Conservation (phyloP, 1,140 invertebrate species). For the Charaxes varanes region DNA sequence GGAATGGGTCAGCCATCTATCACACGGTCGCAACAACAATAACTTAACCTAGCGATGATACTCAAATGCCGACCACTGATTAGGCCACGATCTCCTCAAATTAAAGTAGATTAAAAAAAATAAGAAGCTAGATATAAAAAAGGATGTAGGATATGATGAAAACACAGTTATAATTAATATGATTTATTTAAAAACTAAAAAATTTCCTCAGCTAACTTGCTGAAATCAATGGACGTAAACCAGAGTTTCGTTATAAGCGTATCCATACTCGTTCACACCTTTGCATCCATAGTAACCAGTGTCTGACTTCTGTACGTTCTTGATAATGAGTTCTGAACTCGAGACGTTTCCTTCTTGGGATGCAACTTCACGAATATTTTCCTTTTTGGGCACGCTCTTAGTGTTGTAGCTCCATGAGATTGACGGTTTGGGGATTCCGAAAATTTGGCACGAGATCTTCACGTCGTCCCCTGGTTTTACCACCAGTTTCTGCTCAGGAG, state of each 20-base stretch:
- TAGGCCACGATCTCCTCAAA: too few relatives aligned
- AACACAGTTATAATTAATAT: too few relatives aligned
- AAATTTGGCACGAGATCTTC: conserved; percentile 33
- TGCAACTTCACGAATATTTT: too few relatives aligned
- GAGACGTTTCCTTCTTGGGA: conserved; percentile 13
- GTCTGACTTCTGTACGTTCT: conserved; percentile 28
- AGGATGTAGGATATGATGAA: too few relatives aligned
- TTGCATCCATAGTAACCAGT: conserved; percentile 49
- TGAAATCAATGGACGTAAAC: conserved; percentile 10
- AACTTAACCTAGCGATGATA: too few relatives aligned
- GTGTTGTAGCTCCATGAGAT: conserved; percentile 39
- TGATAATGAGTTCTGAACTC: conserved; percentile 31
- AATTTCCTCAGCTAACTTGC: too few relatives aligned
- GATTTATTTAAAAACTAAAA: too few relatives aligned
- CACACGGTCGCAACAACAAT: too few relatives aligned
- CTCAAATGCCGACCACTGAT: too few relatives aligned
- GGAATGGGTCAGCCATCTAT: too few relatives aligned
- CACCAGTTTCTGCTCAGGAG: conserved; percentile 18
- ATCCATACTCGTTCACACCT: conserved; percentile 32
- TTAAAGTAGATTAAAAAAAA: too few relatives aligned
- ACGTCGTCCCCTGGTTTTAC: conserved; percentile 33
- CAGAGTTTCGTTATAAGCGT: conserved; percentile 34
- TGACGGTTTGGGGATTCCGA: conserved; percentile 22
- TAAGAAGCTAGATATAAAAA: too few relatives aligned
- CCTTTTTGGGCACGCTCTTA: neutral